These are phyloP conservation scores for Megastigmus dorsalis DNA, from an alignment of 2,888 invertebrate genomes.

Conservation along the genomic window DNA sequence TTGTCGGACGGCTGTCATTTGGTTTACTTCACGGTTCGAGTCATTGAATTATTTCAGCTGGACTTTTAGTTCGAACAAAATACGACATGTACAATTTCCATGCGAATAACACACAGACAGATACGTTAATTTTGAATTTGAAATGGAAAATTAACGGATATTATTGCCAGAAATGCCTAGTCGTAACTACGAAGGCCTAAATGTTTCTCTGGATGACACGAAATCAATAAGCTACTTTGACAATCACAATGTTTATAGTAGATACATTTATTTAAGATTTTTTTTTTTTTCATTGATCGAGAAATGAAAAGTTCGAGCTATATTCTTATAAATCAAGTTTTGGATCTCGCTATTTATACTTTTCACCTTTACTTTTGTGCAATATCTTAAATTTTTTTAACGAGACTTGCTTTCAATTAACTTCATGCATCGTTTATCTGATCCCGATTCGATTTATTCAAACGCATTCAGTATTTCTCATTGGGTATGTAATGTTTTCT, in stretches of 20 bases:
- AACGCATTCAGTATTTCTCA: not conserved
- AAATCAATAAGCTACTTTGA: constrained; percentile 52
- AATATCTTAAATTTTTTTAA: not conserved
- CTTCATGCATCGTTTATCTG: not conserved
- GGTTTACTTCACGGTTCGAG: too few species aligned
- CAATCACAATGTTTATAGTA: constrained; percentile 44
- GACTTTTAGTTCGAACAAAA: not conserved
- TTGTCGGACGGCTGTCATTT: not conserved
- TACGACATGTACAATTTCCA: not conserved
- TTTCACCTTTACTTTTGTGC: too few species aligned
- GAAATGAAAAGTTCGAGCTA: not conserved
- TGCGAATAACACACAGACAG: not conserved
- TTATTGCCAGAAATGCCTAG: constrained; percentile 35
- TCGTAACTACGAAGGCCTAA: constrained; percentile 40
- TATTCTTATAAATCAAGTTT: not conserved
- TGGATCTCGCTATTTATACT: not conserved
- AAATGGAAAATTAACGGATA: constrained; percentile 9
- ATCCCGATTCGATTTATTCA: not conserved
- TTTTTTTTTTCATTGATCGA: constrained; percentile 31
- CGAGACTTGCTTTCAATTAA: not conserved
- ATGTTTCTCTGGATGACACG: constrained; percentile 37
- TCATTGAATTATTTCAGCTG: not conserved
- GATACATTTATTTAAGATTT: constrained; percentile 24
- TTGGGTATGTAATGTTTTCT: not conserved
- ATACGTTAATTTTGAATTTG: not conserved